Conservation (phyloP, 2,888 invertebrate species). For the Cryptus armator region DNA sequence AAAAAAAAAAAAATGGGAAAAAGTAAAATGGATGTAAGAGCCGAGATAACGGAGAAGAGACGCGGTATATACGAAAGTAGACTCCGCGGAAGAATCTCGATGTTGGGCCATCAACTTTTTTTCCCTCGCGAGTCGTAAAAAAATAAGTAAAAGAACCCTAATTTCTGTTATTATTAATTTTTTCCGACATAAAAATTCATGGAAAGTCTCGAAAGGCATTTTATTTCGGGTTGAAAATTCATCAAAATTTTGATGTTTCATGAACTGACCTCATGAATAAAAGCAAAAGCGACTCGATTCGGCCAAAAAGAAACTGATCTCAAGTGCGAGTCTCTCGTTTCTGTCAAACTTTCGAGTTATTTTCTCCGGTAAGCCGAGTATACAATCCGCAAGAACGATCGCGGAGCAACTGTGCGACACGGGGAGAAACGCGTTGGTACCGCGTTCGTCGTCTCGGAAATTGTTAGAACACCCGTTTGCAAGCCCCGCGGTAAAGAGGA, state of each 20-base stretch:
- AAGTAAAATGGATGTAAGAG: slow-evolving; percentile 5
- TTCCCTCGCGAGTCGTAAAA: background rate
- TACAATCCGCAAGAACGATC: slow-evolving; percentile 22
- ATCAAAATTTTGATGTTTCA: background rate
- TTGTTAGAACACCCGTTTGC: slow-evolving; percentile 54
- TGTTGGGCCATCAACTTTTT: background rate
- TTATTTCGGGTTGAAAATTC: background rate
- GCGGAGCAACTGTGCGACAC: slow-evolving; percentile 8
- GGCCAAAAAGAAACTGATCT: slow-evolving; percentile 46
- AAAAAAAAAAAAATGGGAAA: background rate
- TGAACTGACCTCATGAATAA: background rate
- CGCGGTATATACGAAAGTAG: slow-evolving; percentile 10
- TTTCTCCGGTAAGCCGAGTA: slow-evolving; percentile 16
- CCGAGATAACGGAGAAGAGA: slow-evolving; percentile 15
- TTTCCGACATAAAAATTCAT: background rate
- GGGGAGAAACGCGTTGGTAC: slow-evolving; percentile 25
- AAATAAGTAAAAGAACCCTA: background rate
- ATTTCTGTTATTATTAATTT: background rate
- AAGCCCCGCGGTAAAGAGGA: slow-evolving; percentile 58
- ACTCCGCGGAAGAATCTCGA: slow-evolving; percentile 8
- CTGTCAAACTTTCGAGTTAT: slow-evolving; percentile 26
- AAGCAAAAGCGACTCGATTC: slow-evolving; percentile 9
- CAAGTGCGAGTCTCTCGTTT: slow-evolving; percentile 25
- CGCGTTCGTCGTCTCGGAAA: slow-evolving; percentile 49
- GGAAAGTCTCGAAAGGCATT: background rate